Evolutionary conservation across 2,113 vertebrate genomes (phyloP), one percentile per base, ranked within the genome.

Genomic region (Callithrix jacchus): DNA sequence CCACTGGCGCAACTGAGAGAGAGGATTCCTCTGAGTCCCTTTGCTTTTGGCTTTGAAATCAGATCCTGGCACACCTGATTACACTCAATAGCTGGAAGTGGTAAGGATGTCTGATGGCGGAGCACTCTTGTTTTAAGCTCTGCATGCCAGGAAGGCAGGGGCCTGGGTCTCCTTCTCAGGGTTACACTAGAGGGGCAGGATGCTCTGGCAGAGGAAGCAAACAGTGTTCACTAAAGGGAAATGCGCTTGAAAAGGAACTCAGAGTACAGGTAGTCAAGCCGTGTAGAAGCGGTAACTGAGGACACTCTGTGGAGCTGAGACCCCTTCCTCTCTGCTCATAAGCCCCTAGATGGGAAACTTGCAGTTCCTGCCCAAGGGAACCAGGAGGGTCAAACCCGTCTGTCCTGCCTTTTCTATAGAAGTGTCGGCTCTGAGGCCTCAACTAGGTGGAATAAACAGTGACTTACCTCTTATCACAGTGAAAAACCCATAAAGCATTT

Each of bases 91-190:
- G 98, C 98, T 99, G 98, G 98, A 99, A 99, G 97, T 98, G 98
- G 98, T 97, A 97, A 98, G 98, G 98, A 98, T 98, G 98, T 98
- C 98, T 98, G 98, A 99, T 98, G 98, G 98, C 98, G 98, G 97
- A 97, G 94, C 49, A 98, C 98, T 98, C 98, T 97, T 98, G 98
- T 98, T 98, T 97, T 98, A 98, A 98, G 97, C 95, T 96, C 95
- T 97, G 95, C 97, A 96, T 96, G 94, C 97, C 98, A 98, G 98
- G 98, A 98, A 98, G 98, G 97, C 96, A 61, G 98, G 97, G 96
- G 98, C 96, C 94, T 96, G 97, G 98, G 97, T 98, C 98, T 95
- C 97, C 98, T 97, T 97, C 97, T 97, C 91, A 86, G 97, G 96
- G 92, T 97, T 97, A 93, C 71, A 3, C 97, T 97, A 95, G 97